Evolutionary conservation across 2,888 invertebrate species (phyloP).

Genomic region (Therioaphis trifolii): DNA sequence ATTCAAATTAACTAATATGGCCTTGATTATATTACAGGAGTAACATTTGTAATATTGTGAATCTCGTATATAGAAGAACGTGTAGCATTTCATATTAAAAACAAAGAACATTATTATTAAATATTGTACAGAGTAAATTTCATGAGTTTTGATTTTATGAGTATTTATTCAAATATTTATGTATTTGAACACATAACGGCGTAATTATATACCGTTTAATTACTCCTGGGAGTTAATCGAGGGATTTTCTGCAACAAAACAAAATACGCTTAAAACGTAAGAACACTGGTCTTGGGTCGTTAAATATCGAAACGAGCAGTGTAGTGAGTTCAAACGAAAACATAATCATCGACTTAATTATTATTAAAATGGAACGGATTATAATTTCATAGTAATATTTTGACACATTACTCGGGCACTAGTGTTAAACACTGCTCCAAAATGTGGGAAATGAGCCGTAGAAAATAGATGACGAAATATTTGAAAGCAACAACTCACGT

Average conservation of each 20-base stretch:
- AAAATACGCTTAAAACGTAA: slow-evolving; percentile 23
- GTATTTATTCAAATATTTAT: not conserved
- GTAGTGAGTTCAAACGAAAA: slow-evolving; percentile 18
- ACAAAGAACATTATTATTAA: too few species aligned
- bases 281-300: slow-evolving; percentile 6
- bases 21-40: too few species aligned
- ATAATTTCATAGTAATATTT: not conserved
- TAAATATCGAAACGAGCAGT: not conserved
- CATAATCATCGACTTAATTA: slow-evolving; percentile 15
- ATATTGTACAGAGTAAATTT: too few species aligned
- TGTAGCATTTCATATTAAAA: too few species aligned
- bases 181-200: not conserved
- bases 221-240: not conserved
- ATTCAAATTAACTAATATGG: too few species aligned
- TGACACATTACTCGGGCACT: too few species aligned
- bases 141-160: not conserved
- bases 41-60: too few species aligned
- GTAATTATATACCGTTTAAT: slow-evolving; percentile 27
- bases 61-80: too few species aligned
- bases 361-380: not conserved
- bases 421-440: too few species aligned
- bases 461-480: too few species aligned
- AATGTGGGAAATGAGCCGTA: too few species aligned
- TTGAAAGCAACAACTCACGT: too few species aligned
- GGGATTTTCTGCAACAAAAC: not conserved